Percentiles rank a stretch among this genome's conserved stretches.
These are phyloP conservation scores for Pygoscelis antarcticus DNA, from an alignment of 2,113 vertebrate species.

Conservation along the genomic window DNA sequence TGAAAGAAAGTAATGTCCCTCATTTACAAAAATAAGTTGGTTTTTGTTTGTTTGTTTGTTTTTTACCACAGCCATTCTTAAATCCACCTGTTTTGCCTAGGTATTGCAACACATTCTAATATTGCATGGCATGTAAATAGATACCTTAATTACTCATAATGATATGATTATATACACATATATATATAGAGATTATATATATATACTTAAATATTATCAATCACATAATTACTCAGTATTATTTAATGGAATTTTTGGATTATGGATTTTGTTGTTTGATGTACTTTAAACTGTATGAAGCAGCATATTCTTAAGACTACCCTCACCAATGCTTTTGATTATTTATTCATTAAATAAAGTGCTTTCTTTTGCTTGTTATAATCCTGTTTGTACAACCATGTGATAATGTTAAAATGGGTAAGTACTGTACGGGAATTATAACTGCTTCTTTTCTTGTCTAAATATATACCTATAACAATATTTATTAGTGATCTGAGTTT, in stretches of 20 bases:
- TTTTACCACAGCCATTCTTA: background rate
- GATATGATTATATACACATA: slow-evolving; percentile 57
- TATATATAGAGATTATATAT: slow-evolving; percentile 46
- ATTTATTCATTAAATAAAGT: slow-evolving; percentile 68
- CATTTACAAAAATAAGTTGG: background rate
- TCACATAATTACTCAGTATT: slow-evolving; percentile 42
- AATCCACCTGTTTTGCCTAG: slow-evolving; percentile 44
- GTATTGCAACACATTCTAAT: slow-evolving; percentile 36
- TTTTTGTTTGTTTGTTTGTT: background rate
- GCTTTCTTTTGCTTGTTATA: slow-evolving; percentile 60
- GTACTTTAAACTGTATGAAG: slow-evolving; percentile 66
- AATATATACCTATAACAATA: slow-evolving; percentile 62
- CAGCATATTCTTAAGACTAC: slow-evolving; percentile 56
- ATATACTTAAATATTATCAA: slow-evolving; percentile 52
- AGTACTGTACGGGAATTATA: slow-evolving; percentile 65
- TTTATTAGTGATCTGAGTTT: slow-evolving; percentile 58
- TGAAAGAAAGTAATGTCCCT: background rate
- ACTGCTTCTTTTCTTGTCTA: slow-evolving; percentile 53
- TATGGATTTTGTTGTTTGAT: slow-evolving; percentile 66
- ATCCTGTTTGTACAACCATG: slow-evolving; percentile 66
- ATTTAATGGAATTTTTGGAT: slow-evolving; percentile 54
- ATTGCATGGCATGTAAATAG: slow-evolving; percentile 58
- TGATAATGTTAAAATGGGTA: slow-evolving; percentile 64
- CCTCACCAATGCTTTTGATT: slow-evolving; percentile 51
- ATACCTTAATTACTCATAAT: slow-evolving; percentile 61